Conservation (phyloP, 1,140 invertebrate genomes). For the Bactericera cockerelli region DNA sequence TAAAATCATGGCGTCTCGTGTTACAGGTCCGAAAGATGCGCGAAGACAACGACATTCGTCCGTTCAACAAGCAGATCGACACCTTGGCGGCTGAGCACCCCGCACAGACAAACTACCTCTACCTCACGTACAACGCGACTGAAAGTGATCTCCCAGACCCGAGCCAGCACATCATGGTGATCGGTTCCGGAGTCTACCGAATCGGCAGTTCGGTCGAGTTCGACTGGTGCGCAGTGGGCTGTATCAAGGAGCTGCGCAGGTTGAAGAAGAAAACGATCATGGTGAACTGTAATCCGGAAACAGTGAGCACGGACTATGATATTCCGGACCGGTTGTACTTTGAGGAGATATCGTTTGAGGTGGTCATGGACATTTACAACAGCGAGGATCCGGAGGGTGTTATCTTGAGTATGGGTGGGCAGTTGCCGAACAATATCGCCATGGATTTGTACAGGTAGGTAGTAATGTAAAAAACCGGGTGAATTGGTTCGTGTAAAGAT, state of each 20-base stretch:
- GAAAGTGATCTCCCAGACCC: conserved; percentile 76
- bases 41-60: conserved; percentile 38
- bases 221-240: conserved; percentile 98
- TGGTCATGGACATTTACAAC: conserved; percentile 97
- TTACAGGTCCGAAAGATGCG: conserved; percentile 39
- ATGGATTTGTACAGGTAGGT: conserved; percentile 94
- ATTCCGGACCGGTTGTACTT: conserved; percentile 98
- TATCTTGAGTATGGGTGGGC: conserved; percentile 95
- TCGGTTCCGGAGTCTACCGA: conserved; percentile 94
- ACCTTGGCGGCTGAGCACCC: conserved; percentile 99
- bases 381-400: conserved; percentile 85
- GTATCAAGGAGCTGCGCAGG: conserved; percentile 74
- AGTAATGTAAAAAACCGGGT: too few relatives aligned
- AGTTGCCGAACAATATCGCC: conserved; percentile 97
- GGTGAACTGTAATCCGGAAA: conserved; percentile 99
- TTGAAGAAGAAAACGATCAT: conserved; percentile 86
- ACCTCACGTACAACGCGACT: conserved; percentile 85
- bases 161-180: conserved; percentile 63
- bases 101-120: conserved; percentile 93
- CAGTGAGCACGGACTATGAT: conserved; percentile 98
- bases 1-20: too few relatives aligned
- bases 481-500: too few relatives aligned
- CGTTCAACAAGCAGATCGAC: conserved; percentile 49
- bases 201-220: conserved; percentile 99
- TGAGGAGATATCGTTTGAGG: conserved; percentile 98